These are phyloP conservation scores for Eulimnadia texana DNA, from an alignment of 1,140 invertebrate species.

Conservation along the genomic window DNA sequence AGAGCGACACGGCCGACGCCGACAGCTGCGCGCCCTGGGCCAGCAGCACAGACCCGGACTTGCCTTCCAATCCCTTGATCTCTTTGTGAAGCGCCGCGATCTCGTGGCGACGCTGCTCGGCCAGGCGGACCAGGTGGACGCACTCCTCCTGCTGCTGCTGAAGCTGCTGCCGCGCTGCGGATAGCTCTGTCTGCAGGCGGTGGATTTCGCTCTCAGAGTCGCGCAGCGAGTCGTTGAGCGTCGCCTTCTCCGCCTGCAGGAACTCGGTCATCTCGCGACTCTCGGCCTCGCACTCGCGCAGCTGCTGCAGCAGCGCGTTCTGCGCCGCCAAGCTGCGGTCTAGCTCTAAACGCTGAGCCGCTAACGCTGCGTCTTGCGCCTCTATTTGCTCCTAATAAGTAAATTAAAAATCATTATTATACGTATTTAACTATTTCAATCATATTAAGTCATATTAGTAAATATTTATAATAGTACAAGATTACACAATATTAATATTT, in stretches of 20 bases:
- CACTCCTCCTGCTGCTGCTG: conserved; percentile 55
- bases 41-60: conserved; percentile 44
- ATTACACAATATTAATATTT: too few species aligned
- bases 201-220: conserved; percentile 48
- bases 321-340: conserved; percentile 14
- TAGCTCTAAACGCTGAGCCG: conserved; percentile 15
- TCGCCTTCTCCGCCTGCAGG: conserved; percentile 55
- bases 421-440: too few species aligned
- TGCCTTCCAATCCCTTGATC: conserved; percentile 42
- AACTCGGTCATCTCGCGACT: conserved; percentile 59
- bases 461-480: too few species aligned
- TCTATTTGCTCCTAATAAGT: conserved; percentile 17
- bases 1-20: conserved; percentile 50
- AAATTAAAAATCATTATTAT: too few species aligned
- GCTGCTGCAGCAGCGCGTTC: conserved; percentile 43
- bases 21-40: conserved; percentile 53
- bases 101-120: conserved; percentile 59
- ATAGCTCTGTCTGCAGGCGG: conserved; percentile 5
- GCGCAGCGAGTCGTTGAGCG: conserved; percentile 51
- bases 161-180: conserved; percentile 37
- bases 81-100: conserved; percentile 48
- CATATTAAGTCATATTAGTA: too few species aligned
- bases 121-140: conserved; percentile 55
- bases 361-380: conserved; percentile 20
- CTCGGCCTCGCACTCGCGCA: conserved; percentile 51